Evolutionary conservation across 1,140 invertebrate genomes (phyloP).

Genomic region (Episyrphus balteatus): DNA sequence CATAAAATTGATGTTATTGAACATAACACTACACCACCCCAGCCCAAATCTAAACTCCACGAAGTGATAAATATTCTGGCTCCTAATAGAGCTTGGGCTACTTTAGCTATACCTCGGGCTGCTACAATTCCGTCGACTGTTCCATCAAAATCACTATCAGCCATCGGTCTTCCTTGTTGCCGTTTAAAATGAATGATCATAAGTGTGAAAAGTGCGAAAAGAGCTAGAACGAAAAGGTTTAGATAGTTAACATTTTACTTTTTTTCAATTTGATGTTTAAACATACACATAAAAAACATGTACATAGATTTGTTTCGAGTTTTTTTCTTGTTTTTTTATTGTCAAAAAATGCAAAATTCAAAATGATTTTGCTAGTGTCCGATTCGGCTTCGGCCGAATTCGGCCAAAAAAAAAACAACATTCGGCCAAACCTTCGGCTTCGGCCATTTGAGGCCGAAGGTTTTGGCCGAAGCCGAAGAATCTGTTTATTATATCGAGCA

Average conservation of each 20-base stretch:
- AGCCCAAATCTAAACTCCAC: conserved; percentile 73
- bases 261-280: background rate
- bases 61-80: conserved; percentile 63
- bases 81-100: conserved; percentile 39
- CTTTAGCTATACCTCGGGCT: conserved; percentile 32
- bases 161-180: conserved; percentile 50
- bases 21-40: conserved; percentile 68
- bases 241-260: background rate
- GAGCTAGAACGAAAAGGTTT: conserved; percentile 41
- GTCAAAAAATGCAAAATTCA: too few species aligned
- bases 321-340: too few species aligned
- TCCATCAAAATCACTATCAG: conserved; percentile 44
- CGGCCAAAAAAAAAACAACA: too few species aligned
- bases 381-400: too few species aligned
- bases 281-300: too few species aligned
- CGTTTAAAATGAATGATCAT: conserved; percentile 85
- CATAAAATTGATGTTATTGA: conserved; percentile 67
- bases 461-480: too few species aligned
- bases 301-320: too few species aligned
- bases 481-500: too few species aligned
- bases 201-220: conserved; percentile 78
- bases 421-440: too few species aligned
- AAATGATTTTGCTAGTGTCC: too few species aligned
- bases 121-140: conserved; percentile 60
- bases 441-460: too few species aligned